phyloP scores from a whole-genome alignment of 2,113 vertebrate genomes.

The Herpetotheres cachinnans region DNA sequence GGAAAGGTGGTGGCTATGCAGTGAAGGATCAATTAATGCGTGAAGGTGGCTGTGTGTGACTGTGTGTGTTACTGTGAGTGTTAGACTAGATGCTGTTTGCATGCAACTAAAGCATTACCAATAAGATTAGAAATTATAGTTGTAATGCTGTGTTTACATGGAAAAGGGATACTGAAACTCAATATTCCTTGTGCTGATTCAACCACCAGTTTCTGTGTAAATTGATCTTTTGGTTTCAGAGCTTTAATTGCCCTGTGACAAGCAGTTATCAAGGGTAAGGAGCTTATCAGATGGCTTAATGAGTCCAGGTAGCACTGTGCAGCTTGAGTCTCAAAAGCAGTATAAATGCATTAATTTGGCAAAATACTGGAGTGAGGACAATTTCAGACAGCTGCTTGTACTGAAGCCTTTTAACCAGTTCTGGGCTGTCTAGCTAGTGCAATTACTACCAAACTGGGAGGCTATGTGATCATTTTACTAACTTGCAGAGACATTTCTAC shows the following conservation, averaged over 20 bases:
- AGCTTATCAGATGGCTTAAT: background rate
- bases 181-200: background rate
- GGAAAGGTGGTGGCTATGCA: background rate
- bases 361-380: background rate
- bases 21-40: background rate
- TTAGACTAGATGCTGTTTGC: background rate
- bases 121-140: background rate
- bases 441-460: background rate
- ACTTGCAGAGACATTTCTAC: background rate
- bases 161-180: background rate
- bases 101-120: background rate
- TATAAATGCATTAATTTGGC: background rate
- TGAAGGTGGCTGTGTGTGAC: fast-evolving
- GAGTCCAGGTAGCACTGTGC: background rate
- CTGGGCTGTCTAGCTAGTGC: background rate
- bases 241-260: background rate
- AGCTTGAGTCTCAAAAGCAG: background rate
- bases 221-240: background rate
- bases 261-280: background rate
- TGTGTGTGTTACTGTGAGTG: background rate
- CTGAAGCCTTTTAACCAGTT: background rate
- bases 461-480: background rate
- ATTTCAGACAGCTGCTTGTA: background rate
- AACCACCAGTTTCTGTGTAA: background rate
- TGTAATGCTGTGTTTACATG: background rate